Evolutionary conservation across 2,888 invertebrate genomes (phyloP).

Genomic region (Agapostemon virescens): DNA sequence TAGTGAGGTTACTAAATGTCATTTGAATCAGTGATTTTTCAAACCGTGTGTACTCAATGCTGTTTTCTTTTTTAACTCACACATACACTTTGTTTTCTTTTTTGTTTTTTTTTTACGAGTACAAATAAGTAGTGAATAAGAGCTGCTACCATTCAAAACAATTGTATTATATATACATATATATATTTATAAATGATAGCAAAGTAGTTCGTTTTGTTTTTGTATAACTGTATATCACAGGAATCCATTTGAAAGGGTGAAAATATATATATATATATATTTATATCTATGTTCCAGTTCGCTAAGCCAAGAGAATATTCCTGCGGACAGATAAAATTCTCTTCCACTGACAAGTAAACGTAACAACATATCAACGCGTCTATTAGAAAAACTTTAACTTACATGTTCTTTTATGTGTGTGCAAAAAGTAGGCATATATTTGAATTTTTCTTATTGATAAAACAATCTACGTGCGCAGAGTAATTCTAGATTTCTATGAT

Average conservation of each 20-base stretch:
- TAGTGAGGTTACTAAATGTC: not conserved
- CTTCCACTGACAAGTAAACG: constrained; percentile 45
- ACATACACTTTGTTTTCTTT: no score
- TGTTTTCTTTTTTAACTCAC: constrained; percentile 2
- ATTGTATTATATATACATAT: constrained; percentile 19
- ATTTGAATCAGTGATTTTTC: constrained; percentile 7
- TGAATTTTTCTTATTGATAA: constrained; percentile 31
- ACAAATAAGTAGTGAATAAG: constrained; percentile 19
- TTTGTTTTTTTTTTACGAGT: constrained; percentile 17
- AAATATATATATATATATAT: constrained; percentile 9
- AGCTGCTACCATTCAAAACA: constrained; percentile 14
- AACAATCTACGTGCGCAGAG: constrained; percentile 36
- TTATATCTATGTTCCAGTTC: constrained; percentile 52
- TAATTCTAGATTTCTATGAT: constrained; percentile 57
- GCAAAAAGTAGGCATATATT: constrained; percentile 18
- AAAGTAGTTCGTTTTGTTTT: constrained; percentile 4
- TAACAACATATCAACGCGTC: constrained; percentile 62
- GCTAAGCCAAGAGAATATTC: constrained; percentile 36
- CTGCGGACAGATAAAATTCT: constrained; percentile 41
- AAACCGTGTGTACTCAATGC: constrained; percentile 23
- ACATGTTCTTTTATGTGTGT: constrained; percentile 27
- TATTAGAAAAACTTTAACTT: constrained; percentile 50
- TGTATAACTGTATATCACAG: constrained; percentile 14
- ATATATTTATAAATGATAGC: no score
- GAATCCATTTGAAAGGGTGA: not conserved